phyloP scores from a whole-genome alignment of 2,888 invertebrate species.

The Melieria picta region DNA sequence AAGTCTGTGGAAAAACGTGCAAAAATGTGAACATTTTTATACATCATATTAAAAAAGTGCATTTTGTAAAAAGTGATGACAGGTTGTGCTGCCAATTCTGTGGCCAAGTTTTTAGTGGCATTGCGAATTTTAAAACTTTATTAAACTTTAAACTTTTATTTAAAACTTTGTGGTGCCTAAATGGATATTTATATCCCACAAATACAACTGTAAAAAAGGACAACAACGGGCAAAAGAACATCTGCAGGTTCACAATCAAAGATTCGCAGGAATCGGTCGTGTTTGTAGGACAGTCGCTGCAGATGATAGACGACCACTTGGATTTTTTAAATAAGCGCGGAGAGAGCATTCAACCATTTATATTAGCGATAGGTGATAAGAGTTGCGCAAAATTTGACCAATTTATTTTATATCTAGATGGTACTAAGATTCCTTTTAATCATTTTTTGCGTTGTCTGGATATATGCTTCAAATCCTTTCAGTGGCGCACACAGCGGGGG shows the following conservation, averaged over 20 bases:
- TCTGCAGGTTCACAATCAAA: slow-evolving; percentile 26
- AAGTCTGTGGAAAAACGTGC: too few species aligned
- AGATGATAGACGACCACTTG: slow-evolving; percentile 30
- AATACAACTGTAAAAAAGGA: slow-evolving; percentile 21
- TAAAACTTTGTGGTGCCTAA: not conserved
- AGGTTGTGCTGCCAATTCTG: too few species aligned
- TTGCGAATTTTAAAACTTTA: too few species aligned
- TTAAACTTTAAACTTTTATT: too few species aligned
- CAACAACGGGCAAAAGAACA: slow-evolving; percentile 11
- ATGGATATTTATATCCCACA: slow-evolving; percentile 24
- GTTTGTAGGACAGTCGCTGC: slow-evolving; percentile 25
- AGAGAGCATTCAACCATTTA: slow-evolving; percentile 24
- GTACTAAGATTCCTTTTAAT: slow-evolving; percentile 10
- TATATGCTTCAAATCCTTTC: too few species aligned
- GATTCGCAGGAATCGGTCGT: slow-evolving; percentile 34
- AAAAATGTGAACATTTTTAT: too few species aligned
- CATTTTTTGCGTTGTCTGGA: slow-evolving; percentile 13
- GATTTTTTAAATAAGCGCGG: slow-evolving; percentile 20
- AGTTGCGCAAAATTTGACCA: slow-evolving; percentile 5
- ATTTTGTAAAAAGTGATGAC: too few species aligned
- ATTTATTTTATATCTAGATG: slow-evolving; percentile 12
- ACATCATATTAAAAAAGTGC: too few species aligned
- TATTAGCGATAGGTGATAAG: slow-evolving; percentile 14
- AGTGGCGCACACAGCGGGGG: too few species aligned
- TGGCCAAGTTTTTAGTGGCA: too few species aligned